Evolutionary conservation across 2,113 vertebrate genomes (phyloP), one percentile per base, ranked within the genome.

Genomic region (Plestiodon gilberti): DNA sequence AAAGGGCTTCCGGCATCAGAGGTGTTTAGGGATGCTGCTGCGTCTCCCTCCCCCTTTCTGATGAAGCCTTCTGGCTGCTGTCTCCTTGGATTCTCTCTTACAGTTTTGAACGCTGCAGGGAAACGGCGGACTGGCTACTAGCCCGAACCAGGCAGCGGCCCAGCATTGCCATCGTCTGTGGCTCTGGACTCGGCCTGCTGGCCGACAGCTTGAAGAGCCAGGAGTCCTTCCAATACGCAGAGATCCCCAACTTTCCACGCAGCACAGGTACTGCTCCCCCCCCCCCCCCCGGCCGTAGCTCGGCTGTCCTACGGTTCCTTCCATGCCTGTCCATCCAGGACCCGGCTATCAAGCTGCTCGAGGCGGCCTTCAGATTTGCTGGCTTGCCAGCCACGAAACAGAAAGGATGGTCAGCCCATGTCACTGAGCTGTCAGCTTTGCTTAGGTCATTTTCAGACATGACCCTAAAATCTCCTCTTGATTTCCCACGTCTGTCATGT

Each of bases 231-330:
- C 93, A 96, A 88, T 98, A 98, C 94, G 94, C 90, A 57, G 97
- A 98, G 57, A 97, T 98, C 79, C 98, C 98, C 74, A 97, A 98
- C 94, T 98, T 98, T 82, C 97, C 98, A 0, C 93, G 90, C 79
- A 98, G 97, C 93, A 98, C 98, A 78, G 98, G 98, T 98, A 92
- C 86, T 92, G 23, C 28, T 69, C 20, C 15, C 30, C 13, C 15
- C 11, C 15, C 7, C 33, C 70, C 1, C 18, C 18, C 8, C 17
- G 1, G 30, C n/a, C 8, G 15, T 4, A n/a, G 25, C 4, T 3
- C 17, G 5, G 2, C 10, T 76, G 74, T 10, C 4, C 70, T 18
- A 4, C 28, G 10, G 1, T 25, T 25, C 67, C 8, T 57, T 8
- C 48, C 28, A 22, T 17, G 13, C 22, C 33, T 40, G n/a, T 14